Evolutionary conservation across 2,888 invertebrate genomes (phyloP).

Genomic region (Dioctria linearis): DNA sequence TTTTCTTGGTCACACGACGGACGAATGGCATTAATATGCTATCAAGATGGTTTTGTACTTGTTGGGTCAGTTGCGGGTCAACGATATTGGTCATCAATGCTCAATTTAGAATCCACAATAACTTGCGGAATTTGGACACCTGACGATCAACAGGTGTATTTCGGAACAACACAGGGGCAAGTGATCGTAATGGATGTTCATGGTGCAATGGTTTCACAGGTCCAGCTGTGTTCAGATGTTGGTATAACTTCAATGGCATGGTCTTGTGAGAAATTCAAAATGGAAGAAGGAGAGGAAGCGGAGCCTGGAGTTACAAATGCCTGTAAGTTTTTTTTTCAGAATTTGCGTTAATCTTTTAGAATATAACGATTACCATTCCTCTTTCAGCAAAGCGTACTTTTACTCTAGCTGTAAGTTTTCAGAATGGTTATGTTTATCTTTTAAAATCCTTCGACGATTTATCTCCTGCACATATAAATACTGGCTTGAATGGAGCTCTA

Average conservation of each 20-base stretch:
- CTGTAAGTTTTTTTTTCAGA: slow-evolving; percentile 62
- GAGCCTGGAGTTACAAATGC: slow-evolving; percentile 75
- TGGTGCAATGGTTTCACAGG: slow-evolving; percentile 94
- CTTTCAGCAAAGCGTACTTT: slow-evolving; percentile 77
- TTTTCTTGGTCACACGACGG: slow-evolving; percentile 99
- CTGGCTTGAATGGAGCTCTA: slow-evolving; percentile 82
- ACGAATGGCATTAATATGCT: slow-evolving; percentile 97
- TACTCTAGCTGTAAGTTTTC: slow-evolving; percentile 89
- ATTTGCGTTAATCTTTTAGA: neutral
- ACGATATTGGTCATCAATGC: slow-evolving; percentile 98
- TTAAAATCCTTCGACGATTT: slow-evolving; percentile 95
- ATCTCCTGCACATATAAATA: slow-evolving; percentile 88
- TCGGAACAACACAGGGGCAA: slow-evolving; percentile 95
- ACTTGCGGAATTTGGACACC: slow-evolving; percentile 99
- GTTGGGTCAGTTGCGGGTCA: slow-evolving; percentile 98
- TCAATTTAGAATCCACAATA: slow-evolving; percentile 93
- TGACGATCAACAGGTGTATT: slow-evolving; percentile 96
- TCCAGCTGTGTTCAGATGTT: slow-evolving; percentile 88
- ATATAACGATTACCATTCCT: neutral
- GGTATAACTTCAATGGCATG: slow-evolving; percentile 94
- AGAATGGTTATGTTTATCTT: slow-evolving; percentile 91
- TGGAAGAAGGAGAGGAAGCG: slow-evolving; percentile 92
- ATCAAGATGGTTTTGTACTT: slow-evolving; percentile 98
- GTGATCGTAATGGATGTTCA: slow-evolving; percentile 98
- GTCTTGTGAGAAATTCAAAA: slow-evolving; percentile 98